Evolutionary conservation across 2,113 vertebrate genomes (phyloP).

Genomic region (Accipiter cooperii): DNA sequence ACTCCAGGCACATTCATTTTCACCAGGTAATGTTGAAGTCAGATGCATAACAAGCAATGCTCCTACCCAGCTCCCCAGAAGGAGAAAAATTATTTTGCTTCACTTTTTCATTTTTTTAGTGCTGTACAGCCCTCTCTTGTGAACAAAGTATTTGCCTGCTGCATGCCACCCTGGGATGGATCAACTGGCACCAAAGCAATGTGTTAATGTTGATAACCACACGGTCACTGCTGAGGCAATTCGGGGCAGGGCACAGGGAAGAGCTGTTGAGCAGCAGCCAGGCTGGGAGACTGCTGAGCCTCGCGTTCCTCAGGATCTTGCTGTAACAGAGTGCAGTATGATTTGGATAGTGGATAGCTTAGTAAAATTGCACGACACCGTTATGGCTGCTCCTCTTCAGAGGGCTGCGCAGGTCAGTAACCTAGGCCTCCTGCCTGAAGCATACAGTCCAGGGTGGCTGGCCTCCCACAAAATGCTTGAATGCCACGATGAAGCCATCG

Average conservation of each 20-base stretch:
- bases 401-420: fast-evolving
- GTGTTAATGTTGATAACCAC: not conserved
- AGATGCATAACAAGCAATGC: not conserved
- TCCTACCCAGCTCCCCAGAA: not conserved
- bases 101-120: not conserved
- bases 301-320: not conserved
- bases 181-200: not conserved
- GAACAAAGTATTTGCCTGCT: not conserved
- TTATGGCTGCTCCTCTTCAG: not conserved
- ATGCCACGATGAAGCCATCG: fast-evolving
- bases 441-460: fast-evolving
- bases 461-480: fast-evolving
- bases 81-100: not conserved
- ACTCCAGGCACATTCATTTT: too few species aligned
- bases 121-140: not conserved
- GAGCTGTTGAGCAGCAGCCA: not conserved
- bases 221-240: fast-evolving
- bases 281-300: not conserved
- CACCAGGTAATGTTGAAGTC: not conserved
- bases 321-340: not conserved
- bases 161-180: not conserved
- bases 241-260: fast-evolving
- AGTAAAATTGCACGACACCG: fast-evolving
- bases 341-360: not conserved
- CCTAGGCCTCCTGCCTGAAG: not conserved